Evolutionary conservation across 1,140 invertebrate genomes (phyloP).

Genomic region (Cydia strobilella): DNA sequence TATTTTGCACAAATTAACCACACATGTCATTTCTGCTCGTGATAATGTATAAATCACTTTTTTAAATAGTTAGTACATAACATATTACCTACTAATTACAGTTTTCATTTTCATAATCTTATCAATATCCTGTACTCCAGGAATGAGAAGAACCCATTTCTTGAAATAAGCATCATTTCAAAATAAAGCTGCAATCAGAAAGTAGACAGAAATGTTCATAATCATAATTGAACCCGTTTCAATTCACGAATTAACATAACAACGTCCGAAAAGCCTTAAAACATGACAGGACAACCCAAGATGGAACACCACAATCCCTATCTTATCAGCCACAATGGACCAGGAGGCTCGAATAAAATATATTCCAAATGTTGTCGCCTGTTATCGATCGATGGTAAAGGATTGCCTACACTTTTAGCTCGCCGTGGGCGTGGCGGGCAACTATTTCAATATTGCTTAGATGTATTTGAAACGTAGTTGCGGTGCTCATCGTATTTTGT

Average conservation of each 20-base stretch:
- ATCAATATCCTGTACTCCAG: no score
- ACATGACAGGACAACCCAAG: background rate
- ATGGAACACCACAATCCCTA: background rate
- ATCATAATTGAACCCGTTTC: background rate
- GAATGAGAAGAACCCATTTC: no score
- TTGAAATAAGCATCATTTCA: no score
- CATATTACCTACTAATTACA: no score
- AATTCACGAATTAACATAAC: slow-evolving; percentile 4
- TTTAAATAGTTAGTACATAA: no score
- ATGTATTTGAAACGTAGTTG: slow-evolving; percentile 13
- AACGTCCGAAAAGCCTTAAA: background rate
- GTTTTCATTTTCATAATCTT: no score
- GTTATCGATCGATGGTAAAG: slow-evolving; percentile 58
- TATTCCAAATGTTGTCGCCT: slow-evolving; percentile 57
- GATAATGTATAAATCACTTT: no score
- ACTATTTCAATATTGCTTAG: slow-evolving; percentile 37
- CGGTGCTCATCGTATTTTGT: background rate
- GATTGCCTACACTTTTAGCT: slow-evolving; percentile 52
- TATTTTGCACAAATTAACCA: no score
- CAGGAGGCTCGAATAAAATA: slow-evolving; percentile 45
- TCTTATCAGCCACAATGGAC: slow-evolving; percentile 3
- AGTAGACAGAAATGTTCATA: background rate
- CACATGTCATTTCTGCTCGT: no score
- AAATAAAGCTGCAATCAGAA: no score
- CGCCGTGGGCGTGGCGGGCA: slow-evolving; percentile 39